Conservation (phyloP, 2,888 invertebrate genomes). For the Lycia hirtaria region DNA sequence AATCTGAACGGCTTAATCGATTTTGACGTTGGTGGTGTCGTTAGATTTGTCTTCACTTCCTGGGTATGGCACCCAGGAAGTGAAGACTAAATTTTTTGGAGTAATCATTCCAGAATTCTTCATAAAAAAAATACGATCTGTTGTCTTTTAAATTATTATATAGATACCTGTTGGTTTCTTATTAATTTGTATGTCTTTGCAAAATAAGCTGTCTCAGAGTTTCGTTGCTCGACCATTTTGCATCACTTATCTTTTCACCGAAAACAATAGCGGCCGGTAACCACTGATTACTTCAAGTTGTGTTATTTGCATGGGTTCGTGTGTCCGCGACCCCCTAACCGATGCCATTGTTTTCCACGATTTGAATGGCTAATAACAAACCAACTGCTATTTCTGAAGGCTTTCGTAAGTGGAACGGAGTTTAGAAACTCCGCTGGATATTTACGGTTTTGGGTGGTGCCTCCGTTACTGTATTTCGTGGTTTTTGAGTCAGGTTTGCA, state of each 20-base stretch:
- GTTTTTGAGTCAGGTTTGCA: constrained; percentile 47
- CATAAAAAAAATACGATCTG: too few relatives aligned
- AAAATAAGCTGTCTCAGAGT: constrained; percentile 35
- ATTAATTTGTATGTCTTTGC: constrained; percentile 20
- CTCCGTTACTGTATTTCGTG: constrained; percentile 46
- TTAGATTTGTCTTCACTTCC: too few relatives aligned
- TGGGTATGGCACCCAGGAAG: too few relatives aligned
- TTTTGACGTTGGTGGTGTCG: too few relatives aligned
- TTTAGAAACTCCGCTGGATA: constrained; percentile 62
- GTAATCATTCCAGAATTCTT: too few relatives aligned
- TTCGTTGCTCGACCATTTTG: constrained; percentile 44
- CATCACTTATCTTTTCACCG: constrained; percentile 62
- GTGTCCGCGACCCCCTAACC: constrained; percentile 69
- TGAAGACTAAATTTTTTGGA: too few relatives aligned
- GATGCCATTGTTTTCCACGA: constrained; percentile 71
- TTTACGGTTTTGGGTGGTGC: constrained; percentile 59
- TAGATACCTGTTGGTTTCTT: constrained; percentile 29
- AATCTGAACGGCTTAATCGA: too few relatives aligned
- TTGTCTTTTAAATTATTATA: too few relatives aligned
- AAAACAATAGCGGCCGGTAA: constrained; percentile 61
- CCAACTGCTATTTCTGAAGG: constrained; percentile 59
- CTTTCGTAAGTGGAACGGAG: constrained; percentile 76
- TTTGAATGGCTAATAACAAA: constrained; percentile 75
- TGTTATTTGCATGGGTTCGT: constrained; percentile 71
- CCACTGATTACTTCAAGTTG: constrained; percentile 59